These are phyloP conservation scores for Psilopogon haemacephalus DNA, from an alignment of 2,113 vertebrate species.

Conservation along the genomic window DNA sequence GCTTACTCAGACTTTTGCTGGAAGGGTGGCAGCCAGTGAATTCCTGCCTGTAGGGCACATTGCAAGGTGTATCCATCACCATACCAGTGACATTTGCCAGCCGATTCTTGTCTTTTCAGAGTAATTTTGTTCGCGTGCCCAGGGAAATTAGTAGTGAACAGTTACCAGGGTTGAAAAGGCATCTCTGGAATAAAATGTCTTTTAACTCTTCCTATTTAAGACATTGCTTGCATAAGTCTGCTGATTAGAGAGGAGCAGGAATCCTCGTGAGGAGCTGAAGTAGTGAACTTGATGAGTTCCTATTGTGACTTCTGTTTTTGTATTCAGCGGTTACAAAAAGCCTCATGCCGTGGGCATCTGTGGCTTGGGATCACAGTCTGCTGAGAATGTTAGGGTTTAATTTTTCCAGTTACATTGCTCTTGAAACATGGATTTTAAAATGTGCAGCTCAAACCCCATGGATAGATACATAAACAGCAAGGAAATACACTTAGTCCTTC, in stretches of 20 bases:
- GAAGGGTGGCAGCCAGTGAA: constrained; percentile 27
- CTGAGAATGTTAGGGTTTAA: not conserved
- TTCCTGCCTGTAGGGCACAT: constrained; percentile 51
- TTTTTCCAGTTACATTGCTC: not conserved
- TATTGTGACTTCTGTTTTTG: not conserved
- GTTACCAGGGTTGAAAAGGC: not conserved
- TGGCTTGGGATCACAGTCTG: not conserved
- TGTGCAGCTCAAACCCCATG: not conserved
- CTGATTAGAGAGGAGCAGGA: constrained; percentile 14
- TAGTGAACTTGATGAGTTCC: not conserved
- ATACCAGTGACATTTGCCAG: constrained; percentile 57
- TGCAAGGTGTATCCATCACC: constrained; percentile 38
- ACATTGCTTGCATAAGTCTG: not conserved
- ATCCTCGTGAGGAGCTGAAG: not conserved
- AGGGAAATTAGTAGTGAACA: constrained; percentile 54
- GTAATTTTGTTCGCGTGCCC: constrained; percentile 48
- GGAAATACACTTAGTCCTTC: not conserved
- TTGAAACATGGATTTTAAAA: not conserved
- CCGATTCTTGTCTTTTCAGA: constrained; percentile 13
- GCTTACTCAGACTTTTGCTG: constrained; percentile 53
- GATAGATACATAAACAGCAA: not conserved
- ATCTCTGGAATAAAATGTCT: constrained; percentile 49
- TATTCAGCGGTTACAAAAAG: not conserved
- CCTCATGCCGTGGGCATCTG: not conserved
- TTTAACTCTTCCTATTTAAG: constrained; percentile 49